Percentiles rank a stretch among this genome's conserved stretches.
Evolutionary conservation across 2,888 invertebrate species (phyloP).

Genomic region (Microplitis deprimator): DNA sequence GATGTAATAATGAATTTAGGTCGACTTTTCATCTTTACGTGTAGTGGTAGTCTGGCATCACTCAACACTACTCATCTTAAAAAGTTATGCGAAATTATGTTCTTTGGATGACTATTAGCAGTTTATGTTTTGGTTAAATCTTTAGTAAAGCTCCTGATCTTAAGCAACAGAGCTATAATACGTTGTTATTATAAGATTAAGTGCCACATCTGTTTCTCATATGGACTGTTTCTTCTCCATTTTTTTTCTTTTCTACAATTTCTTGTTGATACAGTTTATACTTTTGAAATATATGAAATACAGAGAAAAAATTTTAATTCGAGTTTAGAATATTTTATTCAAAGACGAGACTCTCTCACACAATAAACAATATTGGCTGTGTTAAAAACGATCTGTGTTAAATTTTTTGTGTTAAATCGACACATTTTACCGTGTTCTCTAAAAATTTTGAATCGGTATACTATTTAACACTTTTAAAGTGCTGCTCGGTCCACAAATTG

Average conservation of each 20-base stretch:
- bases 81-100: background rate
- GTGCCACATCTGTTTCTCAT: slow-evolving; percentile 34
- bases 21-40: background rate
- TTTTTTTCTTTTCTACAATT: background rate
- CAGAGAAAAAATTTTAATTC: background rate
- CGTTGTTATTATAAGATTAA: slow-evolving; percentile 17
- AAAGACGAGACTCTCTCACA: background rate
- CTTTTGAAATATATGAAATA: background rate
- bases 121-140: background rate
- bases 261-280: background rate
- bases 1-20: background rate
- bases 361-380: too few species aligned
- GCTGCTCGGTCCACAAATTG: too few species aligned
- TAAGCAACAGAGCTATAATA: slow-evolving; percentile 2
- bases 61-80: background rate
- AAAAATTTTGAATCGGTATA: too few species aligned
- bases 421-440: too few species aligned
- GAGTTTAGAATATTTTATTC: too few species aligned
- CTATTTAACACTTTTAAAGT: too few species aligned
- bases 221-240: slow-evolving; percentile 3
- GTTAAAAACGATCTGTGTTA: background rate
- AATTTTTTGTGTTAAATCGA: too few species aligned
- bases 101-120: background rate
- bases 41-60: background rate
- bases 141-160: background rate